These are phyloP conservation scores for Anthopleura xanthogrammica DNA, from an alignment of 92 coral and sea anemone species.

Conservation along the genomic window DNA sequence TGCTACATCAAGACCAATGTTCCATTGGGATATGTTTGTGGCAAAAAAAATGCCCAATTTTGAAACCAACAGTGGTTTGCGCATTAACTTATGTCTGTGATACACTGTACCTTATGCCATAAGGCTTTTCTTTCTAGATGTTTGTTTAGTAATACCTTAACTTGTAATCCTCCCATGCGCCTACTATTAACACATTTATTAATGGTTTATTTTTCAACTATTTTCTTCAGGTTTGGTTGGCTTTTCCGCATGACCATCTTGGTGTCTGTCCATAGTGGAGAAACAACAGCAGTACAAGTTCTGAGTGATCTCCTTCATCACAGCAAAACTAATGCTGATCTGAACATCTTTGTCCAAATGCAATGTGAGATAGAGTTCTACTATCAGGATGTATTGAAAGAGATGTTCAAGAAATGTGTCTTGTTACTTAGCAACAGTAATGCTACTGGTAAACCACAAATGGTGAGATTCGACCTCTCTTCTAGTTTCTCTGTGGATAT, in stretches of 20 bases:
- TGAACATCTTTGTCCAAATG: constrained; percentile 61
- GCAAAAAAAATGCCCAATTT: too few species aligned
- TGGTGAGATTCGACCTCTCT: neutral
- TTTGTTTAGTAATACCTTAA: too few species aligned
- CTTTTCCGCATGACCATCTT: constrained; percentile 57
- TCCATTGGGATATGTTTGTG: too few species aligned
- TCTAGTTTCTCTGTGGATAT: too few species aligned
- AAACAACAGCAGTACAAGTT: constrained; percentile 55
- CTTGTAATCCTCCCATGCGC: neutral
- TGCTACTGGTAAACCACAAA: constrained; percentile 35
- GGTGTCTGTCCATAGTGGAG: constrained; percentile 68
- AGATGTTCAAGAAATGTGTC: constrained; percentile 54
- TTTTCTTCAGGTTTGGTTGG: constrained; percentile 47
- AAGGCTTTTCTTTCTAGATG: too few species aligned
- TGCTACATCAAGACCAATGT: too few species aligned
- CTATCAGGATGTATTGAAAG: constrained; percentile 49
- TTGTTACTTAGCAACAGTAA: constrained; percentile 45
- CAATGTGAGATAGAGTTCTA: constrained; percentile 69
- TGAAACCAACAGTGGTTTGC: too few species aligned
- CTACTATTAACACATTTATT: neutral
- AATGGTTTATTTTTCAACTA: neutral
- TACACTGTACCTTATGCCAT: too few species aligned
- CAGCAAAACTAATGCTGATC: constrained; percentile 40
- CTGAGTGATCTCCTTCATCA: constrained; percentile 44
- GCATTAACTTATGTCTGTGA: too few species aligned